Evolutionary conservation across 1,140 invertebrate species (phyloP).

Genomic region (Sycobia sp.): DNA sequence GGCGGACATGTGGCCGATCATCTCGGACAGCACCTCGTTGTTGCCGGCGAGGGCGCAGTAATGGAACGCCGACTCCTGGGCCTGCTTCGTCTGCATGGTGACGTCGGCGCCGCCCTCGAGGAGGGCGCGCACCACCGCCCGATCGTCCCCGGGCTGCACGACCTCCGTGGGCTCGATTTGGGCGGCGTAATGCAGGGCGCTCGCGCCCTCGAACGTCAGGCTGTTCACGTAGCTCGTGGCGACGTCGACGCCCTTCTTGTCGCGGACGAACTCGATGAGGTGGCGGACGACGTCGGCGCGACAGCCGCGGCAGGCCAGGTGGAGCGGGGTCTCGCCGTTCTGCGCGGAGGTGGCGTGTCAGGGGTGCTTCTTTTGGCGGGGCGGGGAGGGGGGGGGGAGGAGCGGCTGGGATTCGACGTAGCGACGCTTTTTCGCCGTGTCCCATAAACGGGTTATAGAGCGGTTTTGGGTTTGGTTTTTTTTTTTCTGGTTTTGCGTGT

Average conservation of each 20-base stretch:
- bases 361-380: neutral
- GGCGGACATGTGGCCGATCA: constrained; percentile 86
- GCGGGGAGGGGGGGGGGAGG: no score
- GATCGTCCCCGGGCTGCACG: constrained; percentile 78
- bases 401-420: neutral
- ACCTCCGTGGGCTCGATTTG: constrained; percentile 80
- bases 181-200: constrained; percentile 87
- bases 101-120: constrained; percentile 90
- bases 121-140: constrained; percentile 85
- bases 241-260: constrained; percentile 71
- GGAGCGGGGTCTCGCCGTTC: constrained; percentile 94
- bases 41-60: constrained; percentile 94
- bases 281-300: constrained; percentile 84
- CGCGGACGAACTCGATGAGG: constrained; percentile 84
- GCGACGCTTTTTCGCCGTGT: no score
- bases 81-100: constrained; percentile 81
- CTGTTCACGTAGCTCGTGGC: constrained; percentile 79
- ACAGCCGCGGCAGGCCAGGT: constrained; percentile 86
- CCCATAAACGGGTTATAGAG: no score
- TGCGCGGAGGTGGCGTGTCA: no score
- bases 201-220: constrained; percentile 89
- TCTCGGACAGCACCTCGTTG: constrained; percentile 91
- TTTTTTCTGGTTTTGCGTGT: no score
- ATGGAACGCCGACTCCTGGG: constrained; percentile 92
- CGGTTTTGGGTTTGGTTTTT: no score